Evolutionary conservation across 1,140 invertebrate genomes (phyloP).

Genomic region (Rhopalosiphum maidis): DNA sequence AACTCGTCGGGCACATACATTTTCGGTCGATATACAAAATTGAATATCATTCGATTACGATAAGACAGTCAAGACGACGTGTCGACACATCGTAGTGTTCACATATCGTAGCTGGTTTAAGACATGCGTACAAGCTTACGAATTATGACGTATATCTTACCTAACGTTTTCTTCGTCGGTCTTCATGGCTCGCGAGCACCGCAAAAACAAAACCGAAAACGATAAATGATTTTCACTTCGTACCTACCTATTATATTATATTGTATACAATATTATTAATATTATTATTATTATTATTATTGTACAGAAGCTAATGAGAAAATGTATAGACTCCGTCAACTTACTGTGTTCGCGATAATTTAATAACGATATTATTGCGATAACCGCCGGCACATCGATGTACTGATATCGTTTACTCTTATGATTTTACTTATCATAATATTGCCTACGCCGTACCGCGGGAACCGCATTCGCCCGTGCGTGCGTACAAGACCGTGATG

Average conservation of each 20-base stretch:
- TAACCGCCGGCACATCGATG: not conserved
- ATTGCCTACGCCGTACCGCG: not conserved
- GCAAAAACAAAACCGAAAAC: not conserved
- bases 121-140: not conserved
- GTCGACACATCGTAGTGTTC: not conserved
- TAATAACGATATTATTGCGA: not conserved
- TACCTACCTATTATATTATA: not conserved
- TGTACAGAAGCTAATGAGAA: not conserved
- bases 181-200: not conserved
- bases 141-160: not conserved
- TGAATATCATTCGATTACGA: not conserved
- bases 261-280: no score
- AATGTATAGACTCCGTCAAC: not conserved
- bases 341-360: not conserved
- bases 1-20: not conserved
- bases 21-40: not conserved
- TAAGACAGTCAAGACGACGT: not conserved
- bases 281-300: no score
- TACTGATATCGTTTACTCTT: not conserved
- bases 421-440: not conserved
- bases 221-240: not conserved
- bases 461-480: not conserved
- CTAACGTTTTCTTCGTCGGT: conserved; percentile 37
- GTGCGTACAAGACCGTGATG: not conserved
- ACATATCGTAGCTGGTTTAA: not conserved